Evolutionary conservation across 1,140 invertebrate species (phyloP), one percentile per base, ranked within the genome.

Genomic region (Rhagoletis pomonella): DNA sequence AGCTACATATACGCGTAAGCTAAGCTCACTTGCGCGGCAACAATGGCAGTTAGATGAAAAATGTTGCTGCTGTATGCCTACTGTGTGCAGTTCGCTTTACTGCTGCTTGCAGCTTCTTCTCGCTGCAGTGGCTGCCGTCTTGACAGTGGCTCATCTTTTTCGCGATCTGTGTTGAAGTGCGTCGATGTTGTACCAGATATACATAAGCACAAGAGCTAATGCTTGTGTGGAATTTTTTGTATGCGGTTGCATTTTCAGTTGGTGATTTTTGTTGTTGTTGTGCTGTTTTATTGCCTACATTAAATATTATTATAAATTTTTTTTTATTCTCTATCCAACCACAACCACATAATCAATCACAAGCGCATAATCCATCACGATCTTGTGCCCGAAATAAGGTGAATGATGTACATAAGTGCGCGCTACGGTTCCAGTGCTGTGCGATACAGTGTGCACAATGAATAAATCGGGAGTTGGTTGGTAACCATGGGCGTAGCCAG

Each of bases 91-190:
- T 55, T 81, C 19, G 73, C n/a, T 77, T 7, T 64, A 17, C 1
- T 4, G 69, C 17, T 77, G 64, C 39, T 39, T 39, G 39, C 44
- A 29, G 29, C 29, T 29, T 29, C 29, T 29, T 29, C 9, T 81
- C 19, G 73, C 19, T 81, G 64, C 17, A 19, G 29, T 67, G 4
- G 73, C 73, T 81, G 73, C 73, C 73, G 73, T 81, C 73, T 81
- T 81, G 73, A 55, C 73, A 29, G 73, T 81, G 73, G 73, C 73
- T 81, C 73, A 81, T 81, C 73, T 81, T 81, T 81, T 81, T 81
- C 73, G 73, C 73, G 73, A 81, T 81, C 73, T 81, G 73, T 81
- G 73, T 81, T 81, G 73, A 81, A 81, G 50, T 81, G 73, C 47
- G 73, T 81, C n/a, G 47, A 19, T 81, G 73, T 81, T 81, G 73